Evolutionary conservation across 1,140 invertebrate genomes (phyloP), one percentile per base, ranked within the genome.

Genomic region (Neoseiulus cucumeris): DNA sequence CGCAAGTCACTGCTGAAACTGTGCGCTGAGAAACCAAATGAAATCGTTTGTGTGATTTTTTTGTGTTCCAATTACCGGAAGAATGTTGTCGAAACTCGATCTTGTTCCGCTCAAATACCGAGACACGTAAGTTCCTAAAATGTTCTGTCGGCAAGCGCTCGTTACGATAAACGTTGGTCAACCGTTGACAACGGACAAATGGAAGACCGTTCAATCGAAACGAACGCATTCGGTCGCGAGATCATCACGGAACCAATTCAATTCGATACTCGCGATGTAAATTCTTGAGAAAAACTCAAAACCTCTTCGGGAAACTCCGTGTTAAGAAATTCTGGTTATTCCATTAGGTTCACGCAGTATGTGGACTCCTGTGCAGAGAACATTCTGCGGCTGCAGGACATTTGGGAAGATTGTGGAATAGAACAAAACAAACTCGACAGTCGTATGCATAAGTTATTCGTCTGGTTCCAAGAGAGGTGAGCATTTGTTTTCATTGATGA

Each of bases 371-470:
- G 51, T 25, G 51, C 51, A 14, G 51, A 59, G 22, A 59, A 59
- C 51, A 59, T 59, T 17, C 1, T 59, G 51, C 51, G 51, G 25
- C 22, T 59, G 25, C 51, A 59, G 33, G 51, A 59, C 9, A 59
- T 59, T 5, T 59, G 51, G 51, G 51, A 59, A 59, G 33, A 59
- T 59, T 59, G 14, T 59, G 51, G 51, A n/a, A 59, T 59, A 1
- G 25, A 25, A 17, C 25, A 59, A 17, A 33, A 25, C 6, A 59
- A 59, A 25, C 25, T 59, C 25, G 25, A 59, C 51, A 59, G 33
- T 14, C 51, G 51, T 5, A 59, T 59, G 51, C 14, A 29, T 25
- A 25, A 59, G 14, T 33, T 59, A 29, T 59, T 59, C 51, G 22
- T 33, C 14, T 59, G 51, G 51, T 29, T 59, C 14, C 25, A 59